phyloP scores from a whole-genome alignment of 23 tunicate genomes.

The Botrylloides violaceus region DNA sequence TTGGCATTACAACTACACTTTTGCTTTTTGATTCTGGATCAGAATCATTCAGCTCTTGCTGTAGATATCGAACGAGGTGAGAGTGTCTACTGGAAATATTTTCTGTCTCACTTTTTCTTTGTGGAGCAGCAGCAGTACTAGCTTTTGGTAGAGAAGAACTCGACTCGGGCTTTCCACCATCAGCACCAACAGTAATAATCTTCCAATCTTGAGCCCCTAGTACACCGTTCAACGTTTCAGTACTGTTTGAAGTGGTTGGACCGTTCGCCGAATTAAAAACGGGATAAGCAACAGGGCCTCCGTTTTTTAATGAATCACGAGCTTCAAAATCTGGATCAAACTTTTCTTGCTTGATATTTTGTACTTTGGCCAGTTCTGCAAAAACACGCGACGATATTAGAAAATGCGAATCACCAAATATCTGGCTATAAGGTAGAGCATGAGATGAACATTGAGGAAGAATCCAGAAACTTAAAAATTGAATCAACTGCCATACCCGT shows the following conservation, averaged over 20 bases:
- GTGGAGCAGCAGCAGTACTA: not conserved
- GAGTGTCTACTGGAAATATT: constrained; percentile 23
- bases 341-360: constrained; percentile 41
- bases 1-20: not conserved
- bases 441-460: too few species aligned
- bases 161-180: not conserved
- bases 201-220: not conserved
- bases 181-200: not conserved
- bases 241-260: not conserved
- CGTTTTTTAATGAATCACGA: constrained; percentile 1
- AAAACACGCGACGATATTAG: not conserved
- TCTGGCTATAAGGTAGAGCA: too few species aligned
- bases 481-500: constrained; percentile 53
- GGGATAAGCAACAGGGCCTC: constrained; percentile 2
- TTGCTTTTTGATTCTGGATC: not conserved
- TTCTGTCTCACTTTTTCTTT: constrained; percentile 7
- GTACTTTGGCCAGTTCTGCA: constrained; percentile 46
- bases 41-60: constrained; percentile 32
- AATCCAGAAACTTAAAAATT: too few species aligned
- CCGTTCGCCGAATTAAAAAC: not conserved
- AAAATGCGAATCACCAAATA: too few species aligned
- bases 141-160: not conserved
- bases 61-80: constrained; percentile 52
- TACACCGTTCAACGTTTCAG: not conserved
- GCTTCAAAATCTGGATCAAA: constrained; percentile 43